Evolutionary conservation across 2,113 vertebrate genomes (phyloP).

Genomic region (Egretta garzetta): DNA sequence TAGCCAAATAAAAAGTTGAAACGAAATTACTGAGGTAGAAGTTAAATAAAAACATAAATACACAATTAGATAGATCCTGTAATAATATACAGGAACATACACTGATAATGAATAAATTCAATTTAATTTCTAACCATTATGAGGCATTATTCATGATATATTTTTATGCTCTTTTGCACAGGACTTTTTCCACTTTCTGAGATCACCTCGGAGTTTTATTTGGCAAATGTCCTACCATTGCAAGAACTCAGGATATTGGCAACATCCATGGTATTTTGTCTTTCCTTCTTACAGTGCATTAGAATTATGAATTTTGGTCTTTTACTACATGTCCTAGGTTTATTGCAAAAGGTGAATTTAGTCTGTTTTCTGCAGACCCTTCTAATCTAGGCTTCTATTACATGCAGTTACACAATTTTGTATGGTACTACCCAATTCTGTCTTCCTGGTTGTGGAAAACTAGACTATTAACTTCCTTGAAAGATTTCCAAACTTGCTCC

Average conservation of each 20-base stretch:
- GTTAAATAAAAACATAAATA: not conserved
- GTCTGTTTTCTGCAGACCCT: not conserved
- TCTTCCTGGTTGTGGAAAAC: not conserved
- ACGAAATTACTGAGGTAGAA: not conserved
- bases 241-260: not conserved
- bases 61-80: not conserved
- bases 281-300: not conserved
- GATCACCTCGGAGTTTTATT: not conserved
- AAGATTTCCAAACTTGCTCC: not conserved
- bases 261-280: not conserved
- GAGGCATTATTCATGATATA: not conserved
- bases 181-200: not conserved
- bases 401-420: not conserved
- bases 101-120: not conserved
- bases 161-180: not conserved
- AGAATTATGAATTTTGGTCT: not conserved
- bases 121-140: not conserved
- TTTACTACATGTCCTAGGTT: not conserved
- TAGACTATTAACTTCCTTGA: not conserved
- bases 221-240: not conserved
- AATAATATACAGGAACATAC: not conserved
- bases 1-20: not conserved
- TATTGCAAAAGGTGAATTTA: not conserved
- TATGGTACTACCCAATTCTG: not conserved
- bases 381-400: not conserved